phyloP scores from a whole-genome alignment of 2,797 vertebrate species.

The Aerospiza tachiro region DNA sequence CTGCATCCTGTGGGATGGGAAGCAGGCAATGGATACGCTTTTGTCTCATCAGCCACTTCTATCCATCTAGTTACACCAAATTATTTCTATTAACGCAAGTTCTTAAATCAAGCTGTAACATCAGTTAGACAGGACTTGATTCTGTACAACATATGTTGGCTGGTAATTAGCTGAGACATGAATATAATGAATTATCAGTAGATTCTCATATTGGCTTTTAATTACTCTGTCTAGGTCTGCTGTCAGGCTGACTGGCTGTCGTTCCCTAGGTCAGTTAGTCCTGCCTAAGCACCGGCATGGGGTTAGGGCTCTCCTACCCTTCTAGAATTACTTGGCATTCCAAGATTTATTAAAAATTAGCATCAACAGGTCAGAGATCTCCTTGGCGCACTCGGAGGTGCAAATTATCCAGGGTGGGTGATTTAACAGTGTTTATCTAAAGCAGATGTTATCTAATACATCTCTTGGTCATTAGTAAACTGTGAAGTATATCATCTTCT shows the following conservation, averaged over 20 bases:
- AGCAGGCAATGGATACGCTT: background rate
- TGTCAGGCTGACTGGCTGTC: background rate
- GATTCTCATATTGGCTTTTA: background rate
- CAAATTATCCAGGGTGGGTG: slow-evolving; percentile 18
- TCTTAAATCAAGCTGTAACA: slow-evolving; percentile 19
- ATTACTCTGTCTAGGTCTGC: background rate
- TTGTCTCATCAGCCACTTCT: background rate
- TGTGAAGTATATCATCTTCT: background rate
- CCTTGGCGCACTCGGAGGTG: background rate
- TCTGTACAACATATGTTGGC: background rate
- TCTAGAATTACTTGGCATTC: slow-evolving; percentile 63
- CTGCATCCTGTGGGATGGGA: background rate
- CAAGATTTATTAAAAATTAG: slow-evolving; percentile 65
- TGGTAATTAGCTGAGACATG: slow-evolving; percentile 17
- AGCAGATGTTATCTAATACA: slow-evolving; percentile 48
- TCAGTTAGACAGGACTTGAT: background rate
- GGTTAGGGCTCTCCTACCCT: background rate
- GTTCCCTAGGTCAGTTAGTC: background rate
- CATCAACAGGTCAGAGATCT: slow-evolving; percentile 29
- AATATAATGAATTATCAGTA: background rate
- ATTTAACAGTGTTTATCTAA: slow-evolving; percentile 40
- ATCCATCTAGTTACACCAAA: background rate
- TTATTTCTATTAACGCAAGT: background rate
- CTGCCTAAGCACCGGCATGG: background rate
- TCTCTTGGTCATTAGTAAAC: background rate